phyloP scores from a whole-genome alignment of 2,797 vertebrate species.

The Chloroceryle amazona region DNA sequence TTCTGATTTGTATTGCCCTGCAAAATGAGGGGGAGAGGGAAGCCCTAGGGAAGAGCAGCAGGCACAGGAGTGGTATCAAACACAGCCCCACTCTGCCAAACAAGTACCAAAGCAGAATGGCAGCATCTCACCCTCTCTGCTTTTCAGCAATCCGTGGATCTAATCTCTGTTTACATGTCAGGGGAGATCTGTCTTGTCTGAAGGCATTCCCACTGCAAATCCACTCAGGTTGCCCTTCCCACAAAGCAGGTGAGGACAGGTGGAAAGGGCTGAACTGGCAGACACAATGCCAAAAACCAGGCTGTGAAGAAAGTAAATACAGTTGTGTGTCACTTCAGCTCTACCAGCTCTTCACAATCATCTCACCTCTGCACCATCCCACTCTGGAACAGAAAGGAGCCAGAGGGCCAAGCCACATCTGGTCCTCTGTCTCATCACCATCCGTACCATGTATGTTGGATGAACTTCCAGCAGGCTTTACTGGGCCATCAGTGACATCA shows the following conservation, averaged over 20 bases:
- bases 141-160: not conserved
- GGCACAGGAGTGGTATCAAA: not conserved
- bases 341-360: not conserved
- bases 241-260: not conserved
- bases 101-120: not conserved
- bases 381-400: not conserved
- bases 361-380: not conserved
- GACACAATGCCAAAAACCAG: not conserved
- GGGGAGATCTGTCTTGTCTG: not conserved
- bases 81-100: not conserved
- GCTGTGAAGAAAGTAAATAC: not conserved
- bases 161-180: not conserved
- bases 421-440: not conserved
- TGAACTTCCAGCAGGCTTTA: not conserved
- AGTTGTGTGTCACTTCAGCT: not conserved
- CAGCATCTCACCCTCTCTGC: not conserved
- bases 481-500: not conserved
- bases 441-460: not conserved
- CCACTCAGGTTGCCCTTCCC: not conserved
- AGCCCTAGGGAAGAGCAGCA: not conserved
- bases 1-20: not conserved
- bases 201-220: not conserved
- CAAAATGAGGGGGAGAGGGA: not conserved
- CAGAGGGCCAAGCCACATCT: not conserved
- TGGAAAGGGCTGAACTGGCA: not conserved